Conservation (phyloP, 2,888 invertebrate genomes). For the Myopa testacea region DNA sequence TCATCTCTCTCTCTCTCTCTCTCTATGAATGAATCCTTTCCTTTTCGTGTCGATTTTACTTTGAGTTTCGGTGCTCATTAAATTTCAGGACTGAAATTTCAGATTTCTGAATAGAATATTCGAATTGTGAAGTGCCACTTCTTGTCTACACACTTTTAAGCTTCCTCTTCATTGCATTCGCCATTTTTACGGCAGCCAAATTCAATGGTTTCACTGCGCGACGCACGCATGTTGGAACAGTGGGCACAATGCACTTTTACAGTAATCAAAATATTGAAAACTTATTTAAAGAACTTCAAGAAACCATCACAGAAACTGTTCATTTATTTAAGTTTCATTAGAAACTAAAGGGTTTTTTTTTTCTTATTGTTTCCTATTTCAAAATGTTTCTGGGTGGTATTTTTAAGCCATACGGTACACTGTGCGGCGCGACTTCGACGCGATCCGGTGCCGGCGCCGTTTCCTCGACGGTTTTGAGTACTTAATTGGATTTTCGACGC, state of each 20-base stretch:
- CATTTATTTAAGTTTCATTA: too few species aligned
- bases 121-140: constrained; percentile 24
- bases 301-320: too few species aligned
- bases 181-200: not conserved
- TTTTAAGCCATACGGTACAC: too few species aligned
- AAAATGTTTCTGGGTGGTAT: too few species aligned
- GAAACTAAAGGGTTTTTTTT: too few species aligned
- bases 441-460: constrained; percentile 46
- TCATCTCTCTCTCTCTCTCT: too few species aligned
- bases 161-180: constrained; percentile 30
- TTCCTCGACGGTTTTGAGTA: constrained; percentile 55
- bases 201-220: not conserved
- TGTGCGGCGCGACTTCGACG: not conserved
- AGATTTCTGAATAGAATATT: too few species aligned
- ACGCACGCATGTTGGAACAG: not conserved
- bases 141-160: constrained; percentile 35
- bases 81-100: not conserved
- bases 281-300: too few species aligned
- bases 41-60: constrained; percentile 12
- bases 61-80: constrained; percentile 3
- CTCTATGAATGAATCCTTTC: not conserved
- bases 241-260: not conserved
- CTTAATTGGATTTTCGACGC: constrained; percentile 60
- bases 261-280: too few species aligned
- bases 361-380: too few species aligned